Evolutionary conservation across 2,113 vertebrate species (phyloP).

Genomic region (Gavialis gangeticus): DNA sequence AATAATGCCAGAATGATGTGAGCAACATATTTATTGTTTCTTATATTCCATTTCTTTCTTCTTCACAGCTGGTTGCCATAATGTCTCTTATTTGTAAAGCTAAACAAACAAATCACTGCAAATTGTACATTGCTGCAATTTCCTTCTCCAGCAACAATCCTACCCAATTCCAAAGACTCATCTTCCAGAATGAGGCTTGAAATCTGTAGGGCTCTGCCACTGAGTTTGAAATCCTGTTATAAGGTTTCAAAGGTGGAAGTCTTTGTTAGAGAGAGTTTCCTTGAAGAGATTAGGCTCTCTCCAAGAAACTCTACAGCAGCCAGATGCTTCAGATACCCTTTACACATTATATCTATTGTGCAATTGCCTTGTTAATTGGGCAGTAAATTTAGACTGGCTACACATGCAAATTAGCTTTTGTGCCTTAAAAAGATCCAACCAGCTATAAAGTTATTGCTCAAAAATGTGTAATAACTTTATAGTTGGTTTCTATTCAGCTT

Average conservation of each 20-base stretch:
- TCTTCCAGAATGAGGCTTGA: background rate
- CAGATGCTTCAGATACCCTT: background rate
- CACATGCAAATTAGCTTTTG: too few species aligned
- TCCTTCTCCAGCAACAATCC: background rate
- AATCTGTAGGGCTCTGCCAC: background rate
- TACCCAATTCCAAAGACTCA: background rate
- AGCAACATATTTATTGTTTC: background rate
- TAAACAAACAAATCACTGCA: background rate
- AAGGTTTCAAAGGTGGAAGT: background rate
- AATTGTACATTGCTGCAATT: background rate
- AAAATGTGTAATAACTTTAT: too few species aligned
- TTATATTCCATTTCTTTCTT: background rate
- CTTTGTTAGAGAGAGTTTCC: background rate
- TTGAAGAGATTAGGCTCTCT: background rate
- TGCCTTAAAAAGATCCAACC: too few species aligned
- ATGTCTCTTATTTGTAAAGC: background rate
- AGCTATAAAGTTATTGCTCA: too few species aligned
- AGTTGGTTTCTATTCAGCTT: too few species aligned
- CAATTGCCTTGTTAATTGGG: too few species aligned
- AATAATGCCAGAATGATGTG: background rate
- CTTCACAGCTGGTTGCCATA: rapidly evolving
- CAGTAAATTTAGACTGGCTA: too few species aligned
- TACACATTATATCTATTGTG: too few species aligned
- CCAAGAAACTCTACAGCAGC: background rate
- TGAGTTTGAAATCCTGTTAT: background rate